phyloP scores from a whole-genome alignment of 1,140 invertebrate species.

The Euura lappo region DNA sequence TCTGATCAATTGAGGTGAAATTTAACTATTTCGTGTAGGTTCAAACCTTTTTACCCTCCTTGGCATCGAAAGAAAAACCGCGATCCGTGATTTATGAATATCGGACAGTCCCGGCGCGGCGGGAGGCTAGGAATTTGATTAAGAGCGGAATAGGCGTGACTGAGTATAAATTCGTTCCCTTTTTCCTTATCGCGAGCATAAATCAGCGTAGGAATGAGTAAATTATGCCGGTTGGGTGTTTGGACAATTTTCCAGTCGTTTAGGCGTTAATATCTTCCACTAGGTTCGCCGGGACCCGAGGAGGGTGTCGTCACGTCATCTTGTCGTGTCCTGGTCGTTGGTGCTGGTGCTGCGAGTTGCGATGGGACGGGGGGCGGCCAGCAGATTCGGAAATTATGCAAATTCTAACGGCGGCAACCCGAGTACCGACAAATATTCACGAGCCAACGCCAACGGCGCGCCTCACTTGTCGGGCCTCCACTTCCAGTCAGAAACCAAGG shows the following conservation, averaged over 20 bases:
- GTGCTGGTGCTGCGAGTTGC: neutral
- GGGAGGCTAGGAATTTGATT: neutral
- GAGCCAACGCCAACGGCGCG: conserved; percentile 15
- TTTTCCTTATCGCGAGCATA: neutral
- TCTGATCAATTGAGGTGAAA: too few species aligned
- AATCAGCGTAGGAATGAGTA: conserved; percentile 10
- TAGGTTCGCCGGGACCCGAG: neutral
- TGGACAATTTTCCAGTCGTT: conserved; percentile 55
- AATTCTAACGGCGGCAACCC: conserved; percentile 36
- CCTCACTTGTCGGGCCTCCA: neutral
- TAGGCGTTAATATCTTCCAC: conserved; percentile 43
- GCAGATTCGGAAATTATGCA: conserved; percentile 55
- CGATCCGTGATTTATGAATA: neutral
- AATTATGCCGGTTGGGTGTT: conserved; percentile 46
- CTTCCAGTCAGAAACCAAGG: neutral
- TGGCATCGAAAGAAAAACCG: too few species aligned
- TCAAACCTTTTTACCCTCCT: too few species aligned
- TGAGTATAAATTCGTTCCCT: neutral
- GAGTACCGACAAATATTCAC: conserved; percentile 14
- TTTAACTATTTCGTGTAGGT: too few species aligned
- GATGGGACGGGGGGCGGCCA: conserved; percentile 27
- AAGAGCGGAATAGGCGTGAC: too few species aligned
- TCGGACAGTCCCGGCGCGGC: neutral
- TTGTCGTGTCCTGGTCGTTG: conserved; percentile 36
- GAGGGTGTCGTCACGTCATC: conserved; percentile 32